phyloP scores from a whole-genome alignment of 2,888 invertebrate genomes.

The Osedax fenrisi region DNA sequence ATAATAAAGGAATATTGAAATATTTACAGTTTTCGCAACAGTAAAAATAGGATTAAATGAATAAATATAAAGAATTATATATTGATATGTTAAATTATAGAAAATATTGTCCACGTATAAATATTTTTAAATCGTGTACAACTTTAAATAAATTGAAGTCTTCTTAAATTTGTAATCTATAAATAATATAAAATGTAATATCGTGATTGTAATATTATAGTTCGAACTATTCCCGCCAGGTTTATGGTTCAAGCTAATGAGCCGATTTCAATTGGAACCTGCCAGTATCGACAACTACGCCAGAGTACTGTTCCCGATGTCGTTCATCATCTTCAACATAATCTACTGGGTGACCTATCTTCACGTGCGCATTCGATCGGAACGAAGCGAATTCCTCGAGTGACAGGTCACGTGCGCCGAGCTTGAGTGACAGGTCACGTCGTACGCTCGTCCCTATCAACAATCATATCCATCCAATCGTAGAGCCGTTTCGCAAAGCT shows the following conservation, averaged over 20 bases:
- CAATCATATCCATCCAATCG: no score
- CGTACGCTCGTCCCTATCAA: no score
- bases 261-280: slow-evolving; percentile 22
- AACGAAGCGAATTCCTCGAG: not conserved
- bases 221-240: not conserved
- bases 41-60: no score
- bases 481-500: no score
- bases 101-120: no score
- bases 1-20: no score
- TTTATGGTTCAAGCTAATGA: not conserved
- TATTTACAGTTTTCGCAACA: no score
- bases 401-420: no score
- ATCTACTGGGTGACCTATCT: slow-evolving; percentile 36
- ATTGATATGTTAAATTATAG: no score
- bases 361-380: slow-evolving; percentile 17
- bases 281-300: slow-evolving; percentile 34
- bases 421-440: no score
- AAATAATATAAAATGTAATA: not conserved
- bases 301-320: slow-evolving; percentile 33
- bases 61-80: no score
- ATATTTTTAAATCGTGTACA: not conserved
- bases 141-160: not conserved
- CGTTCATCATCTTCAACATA: slow-evolving; percentile 33
- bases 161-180: not conserved
- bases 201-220: not conserved